Base-by-base conservation (phyloP, 2,888 invertebrate genomes). In the Archips crataeganus region DNA sequence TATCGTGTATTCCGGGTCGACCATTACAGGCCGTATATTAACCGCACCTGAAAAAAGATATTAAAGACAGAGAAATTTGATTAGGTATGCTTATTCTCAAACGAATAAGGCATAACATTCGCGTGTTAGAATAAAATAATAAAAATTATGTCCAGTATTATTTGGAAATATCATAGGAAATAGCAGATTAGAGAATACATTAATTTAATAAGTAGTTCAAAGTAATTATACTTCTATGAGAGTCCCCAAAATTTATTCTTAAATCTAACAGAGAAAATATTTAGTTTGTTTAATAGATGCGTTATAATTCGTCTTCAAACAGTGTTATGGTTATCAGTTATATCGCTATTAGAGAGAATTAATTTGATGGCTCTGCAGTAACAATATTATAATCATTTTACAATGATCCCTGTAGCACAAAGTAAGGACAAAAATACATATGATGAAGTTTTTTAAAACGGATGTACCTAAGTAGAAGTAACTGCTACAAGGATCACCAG, bases 41-140 rank as follows among this genome's bases (percentile, higher is more conserved):
- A 39, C 39, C 4, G 39, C 39, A 39, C 39, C 23, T 39, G 39
- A 6, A 6, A 39, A 6, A 39, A 54, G 8, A 23, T 23, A 23
- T 6, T 8, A 23, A 23, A 3, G 9, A 54, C 54, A 23, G 23
- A 23, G 23, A 23, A 54, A 54, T 23, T 23, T 54, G 15, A 3
- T 54, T n/a, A n/a, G n/a, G n/a, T n/a, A 54, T 23, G 54, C 15
- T 51, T 15, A 51, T 51, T 51, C 51, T 51, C 51, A 51, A 51
- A 51, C 51, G 54, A 54, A 54, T 54, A 54, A 54, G 49, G 2
- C 23, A 54, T 54, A 6, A 23, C 54, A 54, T 23, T 54, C 8
- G 23, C 49, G 1, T n/a, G 11, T 13, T 49, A 13, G 5, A 49
- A n/a, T 49, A 49, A n/a, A n/a, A 49, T 13, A 4, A 11, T 11